Percentiles rank a stretch among this genome's conserved stretches.
Evolutionary conservation across 2,888 invertebrate genomes (phyloP).

Genomic region (Xestoiulus laeticollis): DNA sequence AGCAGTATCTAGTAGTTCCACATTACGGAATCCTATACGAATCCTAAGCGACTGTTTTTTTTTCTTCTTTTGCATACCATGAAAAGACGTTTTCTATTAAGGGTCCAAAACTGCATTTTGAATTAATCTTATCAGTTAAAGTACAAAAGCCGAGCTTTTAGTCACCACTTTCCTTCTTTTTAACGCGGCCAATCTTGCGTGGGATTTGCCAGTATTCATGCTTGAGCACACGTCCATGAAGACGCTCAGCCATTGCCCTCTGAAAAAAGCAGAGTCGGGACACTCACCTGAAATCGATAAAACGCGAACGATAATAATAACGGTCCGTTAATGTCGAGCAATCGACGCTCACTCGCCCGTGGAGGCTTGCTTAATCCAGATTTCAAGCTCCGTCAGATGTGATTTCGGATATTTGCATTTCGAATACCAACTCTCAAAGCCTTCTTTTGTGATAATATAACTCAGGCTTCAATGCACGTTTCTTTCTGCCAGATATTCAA

Average conservation of each 20-base stretch:
- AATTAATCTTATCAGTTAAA: conserved; percentile 22
- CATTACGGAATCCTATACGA: not conserved
- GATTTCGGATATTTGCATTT: not conserved
- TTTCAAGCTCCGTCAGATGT: not conserved
- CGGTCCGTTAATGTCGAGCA: conserved; percentile 8
- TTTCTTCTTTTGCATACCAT: not conserved
- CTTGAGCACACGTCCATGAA: not conserved
- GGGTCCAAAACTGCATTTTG: conserved; percentile 27
- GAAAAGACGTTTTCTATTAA: not conserved
- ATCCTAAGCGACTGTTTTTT: not conserved
- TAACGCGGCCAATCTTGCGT: conserved; percentile 27
- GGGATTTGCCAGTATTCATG: conserved; percentile 9
- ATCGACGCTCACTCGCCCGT: conserved; percentile 21
- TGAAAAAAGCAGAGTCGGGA: not conserved
- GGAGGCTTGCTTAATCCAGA: not conserved
- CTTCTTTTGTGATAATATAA: too few relatives aligned
- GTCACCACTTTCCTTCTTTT: conserved; percentile 14
- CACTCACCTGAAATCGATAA: conserved; percentile 36
- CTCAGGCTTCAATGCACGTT: too few relatives aligned
- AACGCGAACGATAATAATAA: not conserved
- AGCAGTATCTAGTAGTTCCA: not conserved
- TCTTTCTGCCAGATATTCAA: too few relatives aligned
- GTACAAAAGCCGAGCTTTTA: not conserved
- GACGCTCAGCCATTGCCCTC: conserved; percentile 29
- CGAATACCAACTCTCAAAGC: not conserved